Base-by-base conservation (phyloP, 2,113 vertebrate species). In the Syngnathoides biaculeatus region DNA sequence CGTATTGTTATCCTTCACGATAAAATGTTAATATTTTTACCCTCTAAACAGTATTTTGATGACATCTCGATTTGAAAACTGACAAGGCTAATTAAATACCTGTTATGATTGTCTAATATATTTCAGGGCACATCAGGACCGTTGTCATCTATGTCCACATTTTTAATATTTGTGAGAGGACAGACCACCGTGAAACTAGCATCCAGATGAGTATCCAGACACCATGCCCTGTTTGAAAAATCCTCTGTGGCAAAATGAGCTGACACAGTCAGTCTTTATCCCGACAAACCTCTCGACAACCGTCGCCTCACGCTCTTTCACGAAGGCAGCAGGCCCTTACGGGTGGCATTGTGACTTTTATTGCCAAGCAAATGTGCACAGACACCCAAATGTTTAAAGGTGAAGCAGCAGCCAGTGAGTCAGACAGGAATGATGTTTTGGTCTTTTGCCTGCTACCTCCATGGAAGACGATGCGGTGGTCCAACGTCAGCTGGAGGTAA, bases 401-500 rank as follows among this genome's bases (percentile, higher is more conserved):
- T 69, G 72, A 75, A 48, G 64, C 73, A 53, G 17, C 24, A 13
- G 42, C 39, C 27, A 13, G 2, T 82, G 84, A 87, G 66, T 79
- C 79, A 82, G 81, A 75, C 45, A 61, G 70, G 72, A 68, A 50
- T 69, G 77, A 10, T 88, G 84, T 86, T 87, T 86, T 84, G 87
- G 81, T 81, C 83, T 84, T 73, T 14, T 4, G 47, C 68, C 69
- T 53, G 0, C 69, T 77, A 79, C 82, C 86, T 82, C 86, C 84
- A 64, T 77, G 68, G 83, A 19, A 80, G 86, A 72, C 79, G 73
- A 77, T 68, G 73, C 47, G 87, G 86, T 87, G 86, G 89, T 89
- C 87, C 77, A 79, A 78, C 71, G 79, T 68, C 66, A 53, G 61
- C 55, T 59, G 74, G 47, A 6, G 6, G 12, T 9, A 17, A 52